Percentiles rank a stretch among this genome's conserved stretches.
These are phyloP conservation scores for Antechinus stuartii DNA, from an alignment of 2,113 vertebrate genomes.

Conservation along the genomic window DNA sequence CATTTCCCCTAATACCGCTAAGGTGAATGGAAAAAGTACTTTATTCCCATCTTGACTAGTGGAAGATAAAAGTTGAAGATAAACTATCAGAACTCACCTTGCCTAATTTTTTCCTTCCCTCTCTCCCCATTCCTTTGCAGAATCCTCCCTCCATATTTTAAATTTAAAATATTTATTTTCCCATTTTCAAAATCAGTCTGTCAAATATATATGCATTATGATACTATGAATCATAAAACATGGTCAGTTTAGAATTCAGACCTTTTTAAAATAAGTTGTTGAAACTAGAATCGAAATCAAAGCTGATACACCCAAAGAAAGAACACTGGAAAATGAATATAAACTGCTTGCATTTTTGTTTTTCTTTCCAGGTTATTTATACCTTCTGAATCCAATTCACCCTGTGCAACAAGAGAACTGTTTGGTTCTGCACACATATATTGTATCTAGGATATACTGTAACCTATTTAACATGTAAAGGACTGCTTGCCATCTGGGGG, in stretches of 20 bases:
- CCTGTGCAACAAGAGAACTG: too few species aligned
- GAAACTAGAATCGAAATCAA: slow-evolving; percentile 9
- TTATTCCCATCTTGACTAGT: not conserved
- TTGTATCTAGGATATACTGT: too few species aligned
- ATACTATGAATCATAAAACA: slow-evolving; percentile 42
- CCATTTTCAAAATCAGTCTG: slow-evolving; percentile 43
- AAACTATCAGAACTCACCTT: not conserved
- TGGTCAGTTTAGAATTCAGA: not conserved
- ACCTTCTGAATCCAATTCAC: too few species aligned
- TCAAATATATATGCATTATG: slow-evolving; percentile 1
- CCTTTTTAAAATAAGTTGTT: not conserved
- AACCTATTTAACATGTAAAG: too few species aligned
- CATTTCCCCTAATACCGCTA: not conserved
- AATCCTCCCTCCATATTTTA: not conserved
- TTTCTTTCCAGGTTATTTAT: too few species aligned
- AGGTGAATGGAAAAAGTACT: not conserved
- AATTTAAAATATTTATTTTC: slow-evolving; percentile 25
- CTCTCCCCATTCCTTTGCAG: not conserved
- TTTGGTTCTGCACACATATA: too few species aligned
- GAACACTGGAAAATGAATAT: too few species aligned
- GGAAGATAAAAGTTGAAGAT: not conserved
- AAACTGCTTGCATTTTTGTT: too few species aligned
- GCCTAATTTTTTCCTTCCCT: not conserved
- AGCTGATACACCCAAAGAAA: too few species aligned
- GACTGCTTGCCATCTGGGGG: too few species aligned